phyloP scores from a whole-genome alignment of 2,888 invertebrate species.

The Pomacea canaliculata region DNA sequence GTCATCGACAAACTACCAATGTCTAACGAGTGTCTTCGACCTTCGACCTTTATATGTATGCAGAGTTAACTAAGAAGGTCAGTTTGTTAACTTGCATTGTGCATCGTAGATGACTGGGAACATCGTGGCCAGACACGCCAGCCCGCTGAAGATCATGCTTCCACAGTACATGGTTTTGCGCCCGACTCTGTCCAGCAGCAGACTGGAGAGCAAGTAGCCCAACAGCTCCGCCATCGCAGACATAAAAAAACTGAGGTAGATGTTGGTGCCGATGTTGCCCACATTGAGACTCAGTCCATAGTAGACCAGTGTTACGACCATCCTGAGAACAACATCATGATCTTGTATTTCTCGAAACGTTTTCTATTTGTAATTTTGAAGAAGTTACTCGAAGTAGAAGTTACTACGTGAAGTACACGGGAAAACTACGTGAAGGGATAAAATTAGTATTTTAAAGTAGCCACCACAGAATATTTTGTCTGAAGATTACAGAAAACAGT shows the following conservation, averaged over 20 bases:
- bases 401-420: no score
- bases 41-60: no score
- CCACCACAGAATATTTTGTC: no score
- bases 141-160: constrained; percentile 41
- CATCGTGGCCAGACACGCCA: constrained; percentile 40
- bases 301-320: constrained; percentile 52
- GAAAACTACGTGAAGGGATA: no score
- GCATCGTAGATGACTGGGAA: constrained; percentile 30
- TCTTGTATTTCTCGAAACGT: no score
- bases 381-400: no score
- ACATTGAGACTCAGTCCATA: constrained; percentile 54
- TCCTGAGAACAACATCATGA: constrained; percentile 35
- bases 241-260: constrained; percentile 55
- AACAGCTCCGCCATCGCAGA: constrained; percentile 47
- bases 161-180: constrained; percentile 43
- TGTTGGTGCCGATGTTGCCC: constrained; percentile 47
- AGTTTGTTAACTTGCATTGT: background rate
- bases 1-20: no score
- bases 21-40: no score
- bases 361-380: no score
- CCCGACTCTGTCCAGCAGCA: constrained; percentile 48
- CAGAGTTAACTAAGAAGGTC: no score
- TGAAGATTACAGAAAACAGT: no score
- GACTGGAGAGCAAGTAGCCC: constrained; percentile 44
- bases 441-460: no score